These are phyloP conservation scores for Rhogogaster chlorosoma DNA, from an alignment of 2,888 invertebrate species.

Conservation along the genomic window DNA sequence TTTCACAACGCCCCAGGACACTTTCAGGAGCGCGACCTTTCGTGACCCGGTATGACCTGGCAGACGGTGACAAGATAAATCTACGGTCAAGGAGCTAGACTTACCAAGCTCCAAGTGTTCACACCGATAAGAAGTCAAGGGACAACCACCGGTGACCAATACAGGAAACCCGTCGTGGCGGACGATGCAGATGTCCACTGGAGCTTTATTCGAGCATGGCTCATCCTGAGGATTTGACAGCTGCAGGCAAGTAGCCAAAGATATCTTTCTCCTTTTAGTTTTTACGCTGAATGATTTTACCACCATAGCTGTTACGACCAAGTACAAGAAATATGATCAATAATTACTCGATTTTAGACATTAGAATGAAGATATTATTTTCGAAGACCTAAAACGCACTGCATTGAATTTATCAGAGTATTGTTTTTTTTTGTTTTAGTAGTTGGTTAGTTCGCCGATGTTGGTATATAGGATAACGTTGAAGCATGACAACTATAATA, in stretches of 20 bases:
- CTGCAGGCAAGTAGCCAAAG: slow-evolving; percentile 19
- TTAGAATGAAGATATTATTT: neutral
- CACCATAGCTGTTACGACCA: neutral
- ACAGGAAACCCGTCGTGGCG: neutral
- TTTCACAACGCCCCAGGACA: slow-evolving; percentile 37
- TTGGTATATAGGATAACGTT: neutral
- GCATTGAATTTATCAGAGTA: neutral
- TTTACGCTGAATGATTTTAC: neutral
- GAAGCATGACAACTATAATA: neutral
- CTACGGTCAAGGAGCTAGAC: slow-evolving; percentile 31
- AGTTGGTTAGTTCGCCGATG: neutral
- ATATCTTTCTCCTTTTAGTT: neutral
- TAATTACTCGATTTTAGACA: neutral
- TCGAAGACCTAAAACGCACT: neutral
- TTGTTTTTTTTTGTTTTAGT: neutral
- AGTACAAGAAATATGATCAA: neutral
- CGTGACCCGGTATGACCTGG: slow-evolving; percentile 38
- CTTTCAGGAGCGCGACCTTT: slow-evolving; percentile 33
- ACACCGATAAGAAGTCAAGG: slow-evolving; percentile 31
- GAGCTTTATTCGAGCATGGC: neutral
- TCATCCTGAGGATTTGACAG: slow-evolving; percentile 1
- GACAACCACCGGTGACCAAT: slow-evolving; percentile 11
- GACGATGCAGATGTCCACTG: slow-evolving; percentile 17
- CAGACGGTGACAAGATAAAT: slow-evolving; percentile 14
- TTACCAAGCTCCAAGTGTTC: slow-evolving; percentile 21